A percentile compares a stretch with the other conserved stretches of the same genome.
These are phyloP conservation scores for Phylloscopus trochiloides DNA, from an alignment of 2,113 vertebrate genomes.

Conservation along the genomic window DNA sequence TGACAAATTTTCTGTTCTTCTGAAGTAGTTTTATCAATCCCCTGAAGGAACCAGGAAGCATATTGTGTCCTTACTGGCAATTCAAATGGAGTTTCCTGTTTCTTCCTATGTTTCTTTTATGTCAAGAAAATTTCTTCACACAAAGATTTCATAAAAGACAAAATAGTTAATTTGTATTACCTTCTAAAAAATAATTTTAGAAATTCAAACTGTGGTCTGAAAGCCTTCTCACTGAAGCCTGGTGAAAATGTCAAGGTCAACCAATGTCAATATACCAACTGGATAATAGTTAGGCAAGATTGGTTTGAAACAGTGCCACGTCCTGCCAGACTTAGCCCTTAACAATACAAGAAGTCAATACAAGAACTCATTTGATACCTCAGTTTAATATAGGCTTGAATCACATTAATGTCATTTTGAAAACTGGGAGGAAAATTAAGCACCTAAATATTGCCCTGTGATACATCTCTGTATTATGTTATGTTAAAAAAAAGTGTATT, in stretches of 20 bases:
- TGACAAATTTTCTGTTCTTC: not conserved
- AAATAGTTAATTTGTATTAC: not conserved
- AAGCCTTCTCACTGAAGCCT: not conserved
- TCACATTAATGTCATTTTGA: not conserved
- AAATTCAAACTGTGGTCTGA: not conserved
- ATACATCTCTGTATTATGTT: not conserved
- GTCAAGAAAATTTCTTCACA: not conserved
- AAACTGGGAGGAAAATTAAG: not conserved
- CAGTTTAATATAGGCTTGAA: not conserved
- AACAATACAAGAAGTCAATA: not conserved
- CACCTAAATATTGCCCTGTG: not conserved
- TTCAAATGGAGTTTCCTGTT: not conserved
- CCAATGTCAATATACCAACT: not conserved
- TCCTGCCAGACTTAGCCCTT: not conserved
- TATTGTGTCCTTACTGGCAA: not conserved
- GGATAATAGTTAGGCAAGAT: not conserved
- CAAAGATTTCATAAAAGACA: not conserved
- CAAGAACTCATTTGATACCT: not conserved
- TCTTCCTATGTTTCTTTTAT: not conserved
- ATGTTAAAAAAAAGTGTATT: not conserved
- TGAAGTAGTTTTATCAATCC: not conserved
- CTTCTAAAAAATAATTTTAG: not conserved
- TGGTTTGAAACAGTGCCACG: not conserved
- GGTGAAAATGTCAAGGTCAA: not conserved
- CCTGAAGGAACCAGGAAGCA: not conserved